Conservation (phyloP, 2,113 vertebrate genomes). For the Penelope pileata region DNA sequence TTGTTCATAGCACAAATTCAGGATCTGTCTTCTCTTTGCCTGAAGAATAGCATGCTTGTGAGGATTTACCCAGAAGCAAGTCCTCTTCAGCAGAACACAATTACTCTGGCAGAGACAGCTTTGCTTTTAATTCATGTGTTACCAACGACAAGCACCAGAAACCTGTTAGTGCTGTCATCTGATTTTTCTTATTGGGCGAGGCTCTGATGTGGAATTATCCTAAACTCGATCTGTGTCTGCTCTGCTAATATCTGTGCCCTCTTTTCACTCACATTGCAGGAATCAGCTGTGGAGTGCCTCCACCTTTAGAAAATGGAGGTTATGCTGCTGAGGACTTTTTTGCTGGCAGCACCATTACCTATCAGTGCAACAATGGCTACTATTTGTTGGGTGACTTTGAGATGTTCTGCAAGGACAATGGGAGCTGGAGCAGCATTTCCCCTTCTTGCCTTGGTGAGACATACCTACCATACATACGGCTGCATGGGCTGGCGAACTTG, state of each 20-base stretch:
- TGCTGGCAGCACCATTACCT: constrained; percentile 86
- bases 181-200: background rate
- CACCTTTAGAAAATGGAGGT: constrained; percentile 87
- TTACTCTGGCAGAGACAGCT: background rate
- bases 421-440: constrained; percentile 89
- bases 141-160: background rate
- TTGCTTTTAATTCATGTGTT: background rate
- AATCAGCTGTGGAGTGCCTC: constrained; percentile 90
- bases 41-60: background rate
- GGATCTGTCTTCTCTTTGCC: background rate
- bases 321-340: constrained; percentile 87
- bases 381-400: constrained; percentile 92
- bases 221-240: background rate
- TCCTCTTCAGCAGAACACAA: background rate
- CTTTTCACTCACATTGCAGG: constrained; percentile 63
- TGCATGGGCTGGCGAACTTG: background rate
- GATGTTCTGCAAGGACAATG: constrained; percentile 88
- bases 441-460: constrained; percentile 91
- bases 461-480: background rate
- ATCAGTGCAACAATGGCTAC: constrained; percentile 91
- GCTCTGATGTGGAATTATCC: background rate
- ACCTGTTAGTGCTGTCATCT: background rate
- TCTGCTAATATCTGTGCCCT: background rate
- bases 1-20: background rate
- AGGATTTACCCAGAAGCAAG: background rate